Conservation (phyloP, 2,888 invertebrate genomes). For the Sisyra terminalis region DNA sequence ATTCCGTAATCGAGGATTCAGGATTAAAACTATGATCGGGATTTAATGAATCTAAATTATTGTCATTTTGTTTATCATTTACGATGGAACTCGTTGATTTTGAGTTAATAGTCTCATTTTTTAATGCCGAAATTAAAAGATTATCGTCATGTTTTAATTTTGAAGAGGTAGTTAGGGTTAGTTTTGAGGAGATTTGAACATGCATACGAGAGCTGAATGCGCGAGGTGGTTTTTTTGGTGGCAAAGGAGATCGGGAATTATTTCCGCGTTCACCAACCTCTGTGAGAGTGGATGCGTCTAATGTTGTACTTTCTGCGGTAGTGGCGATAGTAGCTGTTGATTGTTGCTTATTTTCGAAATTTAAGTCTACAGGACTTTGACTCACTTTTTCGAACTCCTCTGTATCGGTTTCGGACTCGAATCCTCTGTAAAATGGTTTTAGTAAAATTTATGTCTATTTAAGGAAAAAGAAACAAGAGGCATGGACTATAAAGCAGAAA, state of each 20-base stretch:
- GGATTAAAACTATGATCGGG: background rate
- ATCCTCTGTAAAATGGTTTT: constrained; percentile 43
- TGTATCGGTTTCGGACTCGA: constrained; percentile 67
- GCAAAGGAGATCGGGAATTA: constrained; percentile 15
- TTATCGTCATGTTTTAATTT: constrained; percentile 13
- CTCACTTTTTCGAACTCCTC: constrained; percentile 70
- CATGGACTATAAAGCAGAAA: too few relatives aligned
- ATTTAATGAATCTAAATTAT: too few relatives aligned
- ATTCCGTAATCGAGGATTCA: constrained; percentile 6
- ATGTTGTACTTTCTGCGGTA: constrained; percentile 29
- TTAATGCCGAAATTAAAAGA: constrained; percentile 5
- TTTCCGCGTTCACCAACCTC: constrained; percentile 34
- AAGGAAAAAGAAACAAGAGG: too few relatives aligned
- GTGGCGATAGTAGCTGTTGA: constrained; percentile 27
- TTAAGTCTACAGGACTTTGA: constrained; percentile 35
- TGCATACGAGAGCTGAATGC: constrained; percentile 17
- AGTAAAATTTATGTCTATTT: too few relatives aligned
- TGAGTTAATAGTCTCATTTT: background rate
- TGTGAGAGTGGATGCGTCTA: constrained; percentile 36
- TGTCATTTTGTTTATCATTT: too few relatives aligned
- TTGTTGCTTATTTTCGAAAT: constrained; percentile 24
- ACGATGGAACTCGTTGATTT: background rate
- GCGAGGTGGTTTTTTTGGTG: constrained; percentile 30
- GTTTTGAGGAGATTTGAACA: constrained; percentile 8
- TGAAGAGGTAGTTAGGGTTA: constrained; percentile 20